Evolutionary conservation across 2,888 invertebrate species (phyloP).

Genomic region (Drosophila longiperda): DNA sequence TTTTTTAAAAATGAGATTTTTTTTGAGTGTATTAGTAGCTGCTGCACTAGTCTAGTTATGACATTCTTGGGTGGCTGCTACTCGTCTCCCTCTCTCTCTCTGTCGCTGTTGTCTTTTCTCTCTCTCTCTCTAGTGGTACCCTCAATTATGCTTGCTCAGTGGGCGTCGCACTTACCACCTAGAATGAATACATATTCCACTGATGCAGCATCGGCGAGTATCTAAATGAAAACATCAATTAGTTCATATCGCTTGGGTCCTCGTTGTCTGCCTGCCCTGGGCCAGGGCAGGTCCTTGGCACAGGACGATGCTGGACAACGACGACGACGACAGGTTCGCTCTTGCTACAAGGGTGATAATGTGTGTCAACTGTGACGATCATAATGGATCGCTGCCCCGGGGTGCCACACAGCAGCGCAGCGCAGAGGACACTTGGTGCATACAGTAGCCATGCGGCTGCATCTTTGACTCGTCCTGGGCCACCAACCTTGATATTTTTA

Average conservation of each 20-base stretch:
- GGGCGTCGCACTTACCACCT: constrained; percentile 83
- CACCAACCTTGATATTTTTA: constrained; percentile 81
- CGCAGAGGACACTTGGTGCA: constrained; percentile 49
- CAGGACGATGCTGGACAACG: constrained; percentile 11
- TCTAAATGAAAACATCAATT: constrained; percentile 81
- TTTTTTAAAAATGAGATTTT: not conserved
- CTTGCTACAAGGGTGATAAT: constrained; percentile 71
- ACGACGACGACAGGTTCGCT: constrained; percentile 69
- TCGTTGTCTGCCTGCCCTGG: constrained; percentile 7
- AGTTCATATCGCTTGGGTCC: constrained; percentile 62
- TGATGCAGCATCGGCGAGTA: constrained; percentile 19
- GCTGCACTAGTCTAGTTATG: constrained; percentile 67
- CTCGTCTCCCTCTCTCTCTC: constrained; percentile 26
- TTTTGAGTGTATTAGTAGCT: not conserved
- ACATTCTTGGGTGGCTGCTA: constrained; percentile 46
- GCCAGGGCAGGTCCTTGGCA: constrained; percentile 21
- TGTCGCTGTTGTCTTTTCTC: not conserved
- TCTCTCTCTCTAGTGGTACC: constrained; percentile 27
- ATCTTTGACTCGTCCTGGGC: constrained; percentile 53
- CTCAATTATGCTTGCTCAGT: constrained; percentile 83
- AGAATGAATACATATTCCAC: constrained; percentile 70
- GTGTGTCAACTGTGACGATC: constrained; percentile 80
- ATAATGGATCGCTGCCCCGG: constrained; percentile 72
- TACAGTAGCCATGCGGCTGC: constrained; percentile 77
- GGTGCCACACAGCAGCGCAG: constrained; percentile 20